A percentile compares a stretch with the other conserved stretches of the same genome.
Evolutionary conservation across 64 coral and sea anemone species (phyloP).

Genomic region (Porites australiensis): DNA sequence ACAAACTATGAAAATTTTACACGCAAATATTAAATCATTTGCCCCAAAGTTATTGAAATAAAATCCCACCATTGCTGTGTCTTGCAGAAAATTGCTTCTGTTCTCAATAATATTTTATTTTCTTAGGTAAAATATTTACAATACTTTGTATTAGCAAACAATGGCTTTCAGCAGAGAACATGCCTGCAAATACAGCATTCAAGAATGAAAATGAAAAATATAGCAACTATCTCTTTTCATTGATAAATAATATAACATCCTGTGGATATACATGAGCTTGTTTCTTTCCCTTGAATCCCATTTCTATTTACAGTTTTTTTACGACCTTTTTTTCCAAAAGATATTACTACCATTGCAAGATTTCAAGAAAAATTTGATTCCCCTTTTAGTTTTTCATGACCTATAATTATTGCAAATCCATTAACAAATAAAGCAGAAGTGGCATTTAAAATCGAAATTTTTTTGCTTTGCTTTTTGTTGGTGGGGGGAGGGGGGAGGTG

Average conservation of each 20-base stretch:
- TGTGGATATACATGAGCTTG: background rate
- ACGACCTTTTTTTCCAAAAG: too few relatives aligned
- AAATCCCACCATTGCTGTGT: too few relatives aligned
- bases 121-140: background rate
- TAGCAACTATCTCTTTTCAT: background rate
- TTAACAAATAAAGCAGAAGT: background rate
- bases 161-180: background rate
- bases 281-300: background rate
- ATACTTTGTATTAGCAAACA: background rate
- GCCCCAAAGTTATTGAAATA: too few relatives aligned
- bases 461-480: background rate
- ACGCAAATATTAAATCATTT: too few relatives aligned
- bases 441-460: background rate
- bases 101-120: too few relatives aligned
- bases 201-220: background rate
- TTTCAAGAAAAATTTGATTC: too few relatives aligned
- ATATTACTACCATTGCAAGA: too few relatives aligned
- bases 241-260: conserved; percentile 9
- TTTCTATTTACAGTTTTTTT: background rate
- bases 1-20: too few relatives aligned
- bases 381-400: too few relatives aligned
- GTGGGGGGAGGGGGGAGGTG: too few relatives aligned
- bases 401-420: too few relatives aligned
- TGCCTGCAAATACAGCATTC: background rate
- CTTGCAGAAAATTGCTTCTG: too few relatives aligned